A percentile compares a stretch with the other conserved stretches of the same genome.
Evolutionary conservation across 2,113 vertebrate genomes (phyloP).

Genomic region (Perca flavescens): DNA sequence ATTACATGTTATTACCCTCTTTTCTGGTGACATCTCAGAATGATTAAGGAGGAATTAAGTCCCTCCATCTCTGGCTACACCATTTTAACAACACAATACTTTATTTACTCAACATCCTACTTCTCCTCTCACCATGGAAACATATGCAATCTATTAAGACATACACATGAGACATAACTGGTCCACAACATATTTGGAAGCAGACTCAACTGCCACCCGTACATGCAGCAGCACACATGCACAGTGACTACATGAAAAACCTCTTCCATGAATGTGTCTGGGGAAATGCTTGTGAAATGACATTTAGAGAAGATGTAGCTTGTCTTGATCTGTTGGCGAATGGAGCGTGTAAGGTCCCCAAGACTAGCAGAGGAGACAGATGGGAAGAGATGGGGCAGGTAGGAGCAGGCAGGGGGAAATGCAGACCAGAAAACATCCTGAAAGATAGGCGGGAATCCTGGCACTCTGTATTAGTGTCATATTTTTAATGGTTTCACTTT

Average conservation of each 20-base stretch:
- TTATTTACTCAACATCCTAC: conserved; percentile 23
- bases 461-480: conserved; percentile 35
- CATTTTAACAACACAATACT: conserved; percentile 37
- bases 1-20: conserved; percentile 63
- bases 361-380: conserved; percentile 56
- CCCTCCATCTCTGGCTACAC: conserved; percentile 36
- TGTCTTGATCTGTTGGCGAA: conserved; percentile 60
- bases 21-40: conserved; percentile 55
- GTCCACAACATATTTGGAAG: background rate
- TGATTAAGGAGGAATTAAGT: conserved; percentile 65
- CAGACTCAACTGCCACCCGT: conserved; percentile 21
- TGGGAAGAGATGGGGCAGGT: conserved; percentile 63
- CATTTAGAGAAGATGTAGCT: conserved; percentile 73
- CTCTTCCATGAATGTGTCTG: conserved; percentile 53
- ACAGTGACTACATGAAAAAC: conserved; percentile 68
- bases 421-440: conserved; percentile 55
- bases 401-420: conserved; percentile 26
- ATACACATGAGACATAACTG: conserved; percentile 17
- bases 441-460: conserved; percentile 29
- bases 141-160: conserved; percentile 30
- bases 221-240: conserved; percentile 30
- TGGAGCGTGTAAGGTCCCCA: conserved; percentile 56
- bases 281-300: conserved; percentile 67
- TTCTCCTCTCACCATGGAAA: conserved; percentile 14
- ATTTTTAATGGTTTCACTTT: conserved; percentile 19